These are phyloP conservation scores for Argyresthia albistria DNA, from an alignment of 2,888 invertebrate species.

Conservation along the genomic window DNA sequence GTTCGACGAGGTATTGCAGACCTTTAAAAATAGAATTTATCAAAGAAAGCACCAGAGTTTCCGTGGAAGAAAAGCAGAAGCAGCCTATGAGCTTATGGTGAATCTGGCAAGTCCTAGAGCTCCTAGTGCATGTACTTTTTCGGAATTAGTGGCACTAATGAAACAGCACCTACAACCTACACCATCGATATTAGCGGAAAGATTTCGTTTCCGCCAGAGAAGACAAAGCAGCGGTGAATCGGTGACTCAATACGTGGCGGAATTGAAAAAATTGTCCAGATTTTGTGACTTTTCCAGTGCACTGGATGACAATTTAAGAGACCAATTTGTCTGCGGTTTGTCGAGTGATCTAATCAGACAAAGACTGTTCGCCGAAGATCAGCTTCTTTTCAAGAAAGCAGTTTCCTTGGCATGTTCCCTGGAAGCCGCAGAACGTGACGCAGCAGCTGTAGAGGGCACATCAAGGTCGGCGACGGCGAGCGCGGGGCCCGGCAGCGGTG, in stretches of 20 bases:
- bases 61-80: background rate
- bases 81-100: background rate
- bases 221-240: background rate
- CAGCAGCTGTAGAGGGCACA: background rate
- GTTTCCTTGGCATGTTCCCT: background rate
- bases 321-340: constrained; percentile 1
- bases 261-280: background rate
- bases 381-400: background rate
- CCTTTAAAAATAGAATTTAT: constrained; percentile 20
- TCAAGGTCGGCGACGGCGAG: background rate
- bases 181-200: background rate
- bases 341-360: background rate
- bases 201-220: background rate
- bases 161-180: background rate
- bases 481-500: no score
- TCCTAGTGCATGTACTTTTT: background rate
- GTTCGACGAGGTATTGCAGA: constrained; percentile 21
- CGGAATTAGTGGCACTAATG: background rate
- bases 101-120: background rate
- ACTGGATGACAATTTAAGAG: background rate
- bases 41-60: no score
- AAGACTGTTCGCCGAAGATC: background rate
- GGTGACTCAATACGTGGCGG: background rate
- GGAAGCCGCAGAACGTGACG: constrained; percentile 1
- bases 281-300: background rate